These are phyloP conservation scores for Dasyprocta punctata DNA, from an alignment of 2,113 vertebrate species.

Conservation along the genomic window DNA sequence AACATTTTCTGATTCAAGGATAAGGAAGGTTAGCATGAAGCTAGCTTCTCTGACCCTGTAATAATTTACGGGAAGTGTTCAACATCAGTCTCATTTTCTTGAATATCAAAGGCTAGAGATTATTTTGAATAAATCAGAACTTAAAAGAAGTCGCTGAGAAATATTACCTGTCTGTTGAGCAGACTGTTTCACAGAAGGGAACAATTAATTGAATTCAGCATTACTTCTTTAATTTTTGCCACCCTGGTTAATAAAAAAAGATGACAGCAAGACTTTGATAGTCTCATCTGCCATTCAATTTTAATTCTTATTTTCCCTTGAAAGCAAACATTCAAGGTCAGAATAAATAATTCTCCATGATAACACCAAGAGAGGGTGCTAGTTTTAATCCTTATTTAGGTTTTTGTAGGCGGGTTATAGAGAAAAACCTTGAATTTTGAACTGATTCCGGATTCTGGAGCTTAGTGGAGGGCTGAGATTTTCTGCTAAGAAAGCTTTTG, in stretches of 20 bases:
- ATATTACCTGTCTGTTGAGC: constrained; percentile 56
- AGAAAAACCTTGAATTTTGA: background rate
- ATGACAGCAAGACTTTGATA: background rate
- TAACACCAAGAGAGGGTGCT: background rate
- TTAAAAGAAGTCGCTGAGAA: constrained; percentile 75
- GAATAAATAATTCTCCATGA: constrained; percentile 42
- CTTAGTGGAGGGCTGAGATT: background rate
- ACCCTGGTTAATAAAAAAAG: background rate
- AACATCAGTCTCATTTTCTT: constrained; percentile 75
- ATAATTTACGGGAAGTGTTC: constrained; percentile 72
- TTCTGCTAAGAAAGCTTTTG: constrained; percentile 35
- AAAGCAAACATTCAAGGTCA: constrained; percentile 44
- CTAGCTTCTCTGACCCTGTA: constrained; percentile 77
- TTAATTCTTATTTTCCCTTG: constrained; percentile 34
- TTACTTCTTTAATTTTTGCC: constrained; percentile 39
- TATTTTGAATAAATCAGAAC: constrained; percentile 83
- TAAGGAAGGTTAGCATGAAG: constrained; percentile 74
- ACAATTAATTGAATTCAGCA: constrained; percentile 36
- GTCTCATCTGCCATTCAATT: background rate
- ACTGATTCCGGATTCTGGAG: background rate
- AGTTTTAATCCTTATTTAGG: background rate
- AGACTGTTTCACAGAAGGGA: constrained; percentile 47
- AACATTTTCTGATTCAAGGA: constrained; percentile 85
- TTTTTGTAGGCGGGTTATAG: constrained; percentile 24
- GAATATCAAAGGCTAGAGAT: constrained; percentile 85